Conservation (phyloP, 1,140 invertebrate species). For the Luehdorfia chinensis region DNA sequence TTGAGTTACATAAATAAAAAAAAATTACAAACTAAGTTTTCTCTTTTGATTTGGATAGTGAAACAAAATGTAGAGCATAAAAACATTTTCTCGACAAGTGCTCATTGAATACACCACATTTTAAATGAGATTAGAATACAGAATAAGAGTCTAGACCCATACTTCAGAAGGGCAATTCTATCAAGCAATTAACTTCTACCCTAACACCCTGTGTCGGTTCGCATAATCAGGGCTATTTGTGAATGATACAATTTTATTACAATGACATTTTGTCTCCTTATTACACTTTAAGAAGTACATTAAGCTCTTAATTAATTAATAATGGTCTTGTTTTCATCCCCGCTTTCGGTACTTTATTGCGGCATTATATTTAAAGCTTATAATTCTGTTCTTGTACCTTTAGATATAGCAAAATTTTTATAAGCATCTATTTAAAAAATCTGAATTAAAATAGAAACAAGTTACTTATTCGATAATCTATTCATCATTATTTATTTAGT, state of each 20-base stretch:
- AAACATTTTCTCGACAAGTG: not conserved
- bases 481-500: too few species aligned
- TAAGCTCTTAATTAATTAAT: conserved; percentile 14
- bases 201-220: conserved; percentile 7
- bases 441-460: too few species aligned
- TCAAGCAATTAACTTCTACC: conserved; percentile 26
- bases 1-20: too few species aligned
- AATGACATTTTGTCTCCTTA: conserved; percentile 1
- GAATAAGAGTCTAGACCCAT: conserved; percentile 52
- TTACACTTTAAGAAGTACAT: conserved; percentile 9
- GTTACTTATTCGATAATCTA: too few species aligned
- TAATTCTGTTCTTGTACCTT: too few species aligned
- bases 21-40: too few species aligned
- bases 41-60: not conserved
- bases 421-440: too few species aligned
- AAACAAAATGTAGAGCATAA: not conserved
- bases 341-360: too few species aligned
- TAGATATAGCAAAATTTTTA: too few species aligned
- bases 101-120: conserved; percentile 19
- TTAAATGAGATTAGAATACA: conserved; percentile 40
- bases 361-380: too few species aligned
- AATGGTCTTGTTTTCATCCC: not conserved
- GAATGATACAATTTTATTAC: conserved; percentile 13
- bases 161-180: conserved; percentile 32
- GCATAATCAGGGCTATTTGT: conserved; percentile 16